Conservation (phyloP, 2,113 vertebrate species). For the Scolopax mira region DNA sequence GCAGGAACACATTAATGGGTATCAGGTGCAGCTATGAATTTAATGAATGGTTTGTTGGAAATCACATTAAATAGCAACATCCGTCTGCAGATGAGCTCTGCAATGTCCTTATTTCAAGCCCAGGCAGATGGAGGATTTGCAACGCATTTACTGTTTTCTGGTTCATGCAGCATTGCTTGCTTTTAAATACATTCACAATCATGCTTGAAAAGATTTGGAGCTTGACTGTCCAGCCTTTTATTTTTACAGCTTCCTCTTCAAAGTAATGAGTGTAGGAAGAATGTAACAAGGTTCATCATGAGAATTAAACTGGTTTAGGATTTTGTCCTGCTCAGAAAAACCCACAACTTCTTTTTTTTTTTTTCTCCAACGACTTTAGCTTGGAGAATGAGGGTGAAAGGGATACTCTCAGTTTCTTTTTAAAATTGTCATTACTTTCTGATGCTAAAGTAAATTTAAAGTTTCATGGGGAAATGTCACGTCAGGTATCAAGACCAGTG, state of each 20-base stretch:
- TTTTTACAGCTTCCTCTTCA: neutral
- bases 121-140: slow-evolving; percentile 64
- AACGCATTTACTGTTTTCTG: neutral
- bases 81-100: slow-evolving; percentile 61
- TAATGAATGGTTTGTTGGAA: slow-evolving; percentile 66
- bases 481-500: neutral
- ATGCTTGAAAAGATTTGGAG: neutral
- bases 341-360: neutral
- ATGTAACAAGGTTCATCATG: neutral
- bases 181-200: slow-evolving; percentile 3
- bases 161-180: neutral
- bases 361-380: neutral
- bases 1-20: slow-evolving; percentile 55
- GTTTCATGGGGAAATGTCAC: neutral
- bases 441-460: neutral
- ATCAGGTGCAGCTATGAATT: slow-evolving; percentile 70
- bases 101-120: slow-evolving; percentile 50
- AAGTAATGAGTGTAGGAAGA: neutral
- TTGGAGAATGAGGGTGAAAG: neutral
- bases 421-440: neutral
- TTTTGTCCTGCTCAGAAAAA: neutral
- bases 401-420: neutral
- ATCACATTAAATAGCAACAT: slow-evolving; percentile 63
- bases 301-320: neutral
- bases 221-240: neutral